Base-by-base conservation (phyloP, 2,113 vertebrate species). In the Clarias gariepinus region DNA sequence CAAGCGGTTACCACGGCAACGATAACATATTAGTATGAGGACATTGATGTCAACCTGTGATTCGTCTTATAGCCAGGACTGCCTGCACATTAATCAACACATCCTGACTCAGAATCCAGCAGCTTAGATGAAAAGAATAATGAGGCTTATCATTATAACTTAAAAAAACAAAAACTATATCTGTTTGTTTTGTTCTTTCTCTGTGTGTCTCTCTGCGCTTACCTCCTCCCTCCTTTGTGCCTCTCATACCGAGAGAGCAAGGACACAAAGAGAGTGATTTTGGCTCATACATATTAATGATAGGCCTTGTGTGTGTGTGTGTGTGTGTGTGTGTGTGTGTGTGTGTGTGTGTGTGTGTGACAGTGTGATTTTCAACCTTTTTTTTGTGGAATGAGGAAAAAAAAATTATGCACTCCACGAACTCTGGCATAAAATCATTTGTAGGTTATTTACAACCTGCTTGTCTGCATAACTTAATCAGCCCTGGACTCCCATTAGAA, bases 201-300 rank as follows among this genome's bases (percentile, higher is more conserved):
- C 68, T 69, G 15, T 68, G n/a, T 68, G 33, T 10, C 28, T 36
- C 28, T 28, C 36, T 64, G 9, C 19, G 15, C 9, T 57, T 19
- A 16, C 23, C 36, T 84, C 52, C 30, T 18, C 52, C 21, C 16
- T 41, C 33, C 36, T 81, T 79, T 41, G 21, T 80, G 61, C 23
- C 33, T 80, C 41, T 55, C 30, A 58, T 71, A 85, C 77, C 36
- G 73, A 83, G 52, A 84, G 80, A 84, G 78, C 63, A 88, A 80
- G 79, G 53, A 52, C 52, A 71, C 73, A 80, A 87, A 85, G n/a
- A 80, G 52, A 88, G 60, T 52, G 41, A 74, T 81, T 85, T 36
- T 61, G 87, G 13, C 82, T 87, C 85, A 89, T 90, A 63, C 80
- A 89, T 89, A 86, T 85, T 87, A 60, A 90, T 89, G 30, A 87